These are phyloP conservation scores for Forbesichthys papilliferus DNA, from an alignment of 2,113 vertebrate genomes.

Conservation along the genomic window DNA sequence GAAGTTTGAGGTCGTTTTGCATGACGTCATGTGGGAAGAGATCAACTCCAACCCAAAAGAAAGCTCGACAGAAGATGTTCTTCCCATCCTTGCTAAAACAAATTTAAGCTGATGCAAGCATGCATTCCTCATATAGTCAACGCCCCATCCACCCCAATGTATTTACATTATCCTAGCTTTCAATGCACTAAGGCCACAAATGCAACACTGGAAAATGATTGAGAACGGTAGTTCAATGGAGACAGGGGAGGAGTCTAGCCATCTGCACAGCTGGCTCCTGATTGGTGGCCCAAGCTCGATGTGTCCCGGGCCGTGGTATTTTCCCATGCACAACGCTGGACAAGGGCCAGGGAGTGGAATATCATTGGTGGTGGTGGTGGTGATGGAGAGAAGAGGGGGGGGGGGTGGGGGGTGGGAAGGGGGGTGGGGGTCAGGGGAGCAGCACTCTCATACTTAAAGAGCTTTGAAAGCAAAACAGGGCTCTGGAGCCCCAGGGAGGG, in stretches of 20 bases:
- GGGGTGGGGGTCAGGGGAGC: conserved; percentile 67
- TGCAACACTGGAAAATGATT: conserved; percentile 28
- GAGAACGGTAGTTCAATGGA: too few species aligned
- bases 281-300: conserved; percentile 60
- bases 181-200: too few species aligned
- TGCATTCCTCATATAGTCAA: too few species aligned
- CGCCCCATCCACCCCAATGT: too few species aligned
- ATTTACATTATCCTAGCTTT: too few species aligned
- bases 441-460: conserved; percentile 70
- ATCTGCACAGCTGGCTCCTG: conserved; percentile 36
- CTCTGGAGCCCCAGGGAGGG: conserved; percentile 53
- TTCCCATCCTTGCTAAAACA: too few species aligned
- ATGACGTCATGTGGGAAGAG: not conserved
- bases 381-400: not conserved
- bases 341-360: conserved; percentile 74
- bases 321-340: conserved; percentile 93
- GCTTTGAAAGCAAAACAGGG: conserved; percentile 76
- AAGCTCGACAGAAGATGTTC: too few species aligned
- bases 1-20: too few species aligned
- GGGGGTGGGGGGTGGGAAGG: not conserved
- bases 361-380: conserved; percentile 55
- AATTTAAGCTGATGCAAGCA: too few species aligned
- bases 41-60: too few species aligned
- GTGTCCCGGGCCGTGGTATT: conserved; percentile 80
- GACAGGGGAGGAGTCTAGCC: conserved; percentile 4